Percentiles rank a stretch among this genome's conserved stretches.
These are phyloP conservation scores for Liopterus haemorrhoidalis DNA, from an alignment of 2,888 invertebrate genomes.

Conservation along the genomic window DNA sequence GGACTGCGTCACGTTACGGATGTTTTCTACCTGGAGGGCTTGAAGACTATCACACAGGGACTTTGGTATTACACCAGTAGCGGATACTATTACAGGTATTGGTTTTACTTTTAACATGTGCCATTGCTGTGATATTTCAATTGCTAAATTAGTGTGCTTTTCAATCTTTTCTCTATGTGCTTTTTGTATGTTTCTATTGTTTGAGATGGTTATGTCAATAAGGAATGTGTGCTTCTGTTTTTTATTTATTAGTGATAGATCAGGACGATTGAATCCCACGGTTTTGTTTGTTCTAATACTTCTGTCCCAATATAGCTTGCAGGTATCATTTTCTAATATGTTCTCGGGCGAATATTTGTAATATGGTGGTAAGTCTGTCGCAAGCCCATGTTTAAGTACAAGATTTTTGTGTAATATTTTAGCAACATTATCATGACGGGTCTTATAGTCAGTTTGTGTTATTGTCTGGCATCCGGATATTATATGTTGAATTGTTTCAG, in stretches of 20 bases:
- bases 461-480: conserved; percentile 21
- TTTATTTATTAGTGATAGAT: conserved; percentile 17
- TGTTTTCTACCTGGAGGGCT: too few relatives aligned
- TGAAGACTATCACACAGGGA: too few relatives aligned
- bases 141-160: not conserved
- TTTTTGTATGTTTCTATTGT: not conserved
- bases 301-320: conserved; percentile 21
- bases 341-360: conserved; percentile 20
- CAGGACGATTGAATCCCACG: conserved; percentile 21
- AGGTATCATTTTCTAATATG: conserved; percentile 15
- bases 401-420: conserved; percentile 25
- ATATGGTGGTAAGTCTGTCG: conserved; percentile 14
- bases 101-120: too few relatives aligned
- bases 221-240: not conserved
- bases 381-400: conserved; percentile 3
- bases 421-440: conserved; percentile 23
- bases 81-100: too few relatives aligned
- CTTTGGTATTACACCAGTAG: too few relatives aligned
- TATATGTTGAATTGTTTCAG: conserved; percentile 25
- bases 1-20: too few relatives aligned
- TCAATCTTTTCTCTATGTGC: not conserved
- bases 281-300: conserved; percentile 20
- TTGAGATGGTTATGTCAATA: conserved; percentile 5
- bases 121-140: conserved; percentile 6
- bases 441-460: conserved; percentile 23